Percentiles rank a stretch among this genome's conserved stretches.
Conservation (phyloP, 2,797 vertebrate species). For the Acrocephalus scirpaceus region DNA sequence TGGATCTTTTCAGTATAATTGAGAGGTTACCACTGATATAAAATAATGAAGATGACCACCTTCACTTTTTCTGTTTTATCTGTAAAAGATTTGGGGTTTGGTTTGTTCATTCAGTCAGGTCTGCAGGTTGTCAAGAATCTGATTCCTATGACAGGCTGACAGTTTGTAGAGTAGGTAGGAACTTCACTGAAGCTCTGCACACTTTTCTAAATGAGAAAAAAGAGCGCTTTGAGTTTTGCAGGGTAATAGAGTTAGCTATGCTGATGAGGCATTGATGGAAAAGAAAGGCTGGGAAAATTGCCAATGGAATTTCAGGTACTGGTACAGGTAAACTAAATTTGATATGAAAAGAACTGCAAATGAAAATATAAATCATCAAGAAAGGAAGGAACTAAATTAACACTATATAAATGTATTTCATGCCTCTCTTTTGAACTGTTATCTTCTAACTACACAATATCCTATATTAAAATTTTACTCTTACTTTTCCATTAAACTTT, state of each 20-base stretch:
- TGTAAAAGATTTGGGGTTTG: neutral
- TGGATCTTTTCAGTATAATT: neutral
- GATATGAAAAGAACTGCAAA: neutral
- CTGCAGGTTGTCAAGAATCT: neutral
- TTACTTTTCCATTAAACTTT: neutral
- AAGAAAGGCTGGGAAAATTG: neutral
- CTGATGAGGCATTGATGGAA: neutral
- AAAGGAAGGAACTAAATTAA: neutral
- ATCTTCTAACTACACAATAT: neutral
- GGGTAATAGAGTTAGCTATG: neutral
- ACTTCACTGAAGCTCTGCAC: neutral
- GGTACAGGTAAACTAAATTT: neutral
- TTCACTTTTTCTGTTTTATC: neutral
- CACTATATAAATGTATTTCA: neutral
- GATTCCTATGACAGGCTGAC: neutral
- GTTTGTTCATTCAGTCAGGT: neutral
- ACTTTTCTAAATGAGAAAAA: neutral
- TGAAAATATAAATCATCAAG: neutral
- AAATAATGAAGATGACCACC: neutral
- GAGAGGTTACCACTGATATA: neutral
- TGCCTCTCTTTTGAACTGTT: neutral
- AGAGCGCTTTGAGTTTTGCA: neutral
- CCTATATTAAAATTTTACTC: neutral
- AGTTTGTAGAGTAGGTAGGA: neutral
- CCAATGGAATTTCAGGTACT: neutral